Conservation (phyloP, 2,888 invertebrate genomes). For the Drosophila antonietae region DNA sequence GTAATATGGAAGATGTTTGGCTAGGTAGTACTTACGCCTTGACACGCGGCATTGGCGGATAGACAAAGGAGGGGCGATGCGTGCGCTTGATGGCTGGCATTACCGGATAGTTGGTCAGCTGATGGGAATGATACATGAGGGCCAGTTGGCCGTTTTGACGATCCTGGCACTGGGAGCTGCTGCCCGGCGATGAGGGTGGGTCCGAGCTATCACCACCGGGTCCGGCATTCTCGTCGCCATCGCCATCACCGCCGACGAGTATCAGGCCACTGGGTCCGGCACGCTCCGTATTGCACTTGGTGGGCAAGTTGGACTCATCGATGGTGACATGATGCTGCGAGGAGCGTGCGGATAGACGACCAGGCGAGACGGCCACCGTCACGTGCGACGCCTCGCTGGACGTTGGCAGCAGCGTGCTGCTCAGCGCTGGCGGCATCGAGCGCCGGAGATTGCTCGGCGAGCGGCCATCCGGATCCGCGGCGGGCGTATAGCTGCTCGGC, state of each 20-base stretch:
- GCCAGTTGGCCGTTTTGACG: conserved; percentile 82
- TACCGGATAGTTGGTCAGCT: conserved; percentile 83
- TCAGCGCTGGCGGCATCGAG: conserved; percentile 38
- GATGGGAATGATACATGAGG: conserved; percentile 84
- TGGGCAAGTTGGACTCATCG: conserved; percentile 83
- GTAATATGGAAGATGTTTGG: background rate
- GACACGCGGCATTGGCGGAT: conserved; percentile 83
- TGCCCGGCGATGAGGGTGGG: conserved; percentile 77
- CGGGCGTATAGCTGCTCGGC: conserved; percentile 69
- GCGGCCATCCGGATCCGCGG: conserved; percentile 36
- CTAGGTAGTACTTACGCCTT: conserved; percentile 81
- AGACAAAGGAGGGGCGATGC: conserved; percentile 83
- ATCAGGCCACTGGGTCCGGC: conserved; percentile 69
- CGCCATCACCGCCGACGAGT: conserved; percentile 74
- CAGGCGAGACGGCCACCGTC: conserved; percentile 86
- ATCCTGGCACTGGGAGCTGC: conserved; percentile 76
- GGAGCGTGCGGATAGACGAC: conserved; percentile 82
- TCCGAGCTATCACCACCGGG: conserved; percentile 77
- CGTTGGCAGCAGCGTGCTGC: conserved; percentile 43
- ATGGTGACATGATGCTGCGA: conserved; percentile 84
- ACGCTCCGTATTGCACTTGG: conserved; percentile 57
- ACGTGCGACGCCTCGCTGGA: conserved; percentile 81
- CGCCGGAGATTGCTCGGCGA: conserved; percentile 50
- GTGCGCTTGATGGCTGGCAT: conserved; percentile 84
- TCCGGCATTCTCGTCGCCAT: conserved; percentile 51